Evolutionary conservation across 2,113 vertebrate genomes (phyloP), one percentile per base, ranked within the genome.

Genomic region (Chascanopsetta lugubris): DNA sequence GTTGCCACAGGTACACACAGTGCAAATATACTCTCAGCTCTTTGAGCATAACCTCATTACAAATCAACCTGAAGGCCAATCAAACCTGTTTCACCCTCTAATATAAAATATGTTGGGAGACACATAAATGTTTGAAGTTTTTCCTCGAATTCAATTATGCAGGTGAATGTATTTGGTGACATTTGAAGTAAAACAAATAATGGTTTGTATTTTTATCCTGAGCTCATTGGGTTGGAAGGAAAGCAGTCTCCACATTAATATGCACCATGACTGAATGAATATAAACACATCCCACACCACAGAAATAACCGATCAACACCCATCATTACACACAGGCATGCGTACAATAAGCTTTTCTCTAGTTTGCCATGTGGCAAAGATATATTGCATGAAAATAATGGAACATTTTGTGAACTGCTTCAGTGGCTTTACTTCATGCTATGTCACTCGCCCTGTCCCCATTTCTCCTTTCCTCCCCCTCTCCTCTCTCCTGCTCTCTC

Each of bases 1-100:
- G 87, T 95, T 1, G 92, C 96, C 64, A 96, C 96, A 94, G 97
- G 97, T 98, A 90, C 58, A 24, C 26, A 60, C 5, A 51, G 29
- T n/a, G 38, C 17, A 42, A 17, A 45, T 29, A 30, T 12, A 7
- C 9, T 48, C 20, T 26, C 18, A 61, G 70, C 36, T 27, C 53
- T 20, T 45, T 25, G n/a, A 59, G 10, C 21, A 51, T 26, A 17
- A 25, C 34, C 17, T 30, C 21, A 42, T 59, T 30, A 64, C 17
- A 58, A 55, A 75, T 36, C 36, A 61, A 47, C 6, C 12, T 18
- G 3, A 9, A 45, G 12, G 43, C 2, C 9, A 2, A 27, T 51
- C 13, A 53, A 26, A 69, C 72, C 2, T 50, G 6, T 3, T 55
- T 43, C 27, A 55, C 17, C 10, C 27, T 57, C 69, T n/a, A 10